Evolutionary conservation across 1,140 invertebrate genomes (phyloP).

Genomic region (Rhysida immarginata): DNA sequence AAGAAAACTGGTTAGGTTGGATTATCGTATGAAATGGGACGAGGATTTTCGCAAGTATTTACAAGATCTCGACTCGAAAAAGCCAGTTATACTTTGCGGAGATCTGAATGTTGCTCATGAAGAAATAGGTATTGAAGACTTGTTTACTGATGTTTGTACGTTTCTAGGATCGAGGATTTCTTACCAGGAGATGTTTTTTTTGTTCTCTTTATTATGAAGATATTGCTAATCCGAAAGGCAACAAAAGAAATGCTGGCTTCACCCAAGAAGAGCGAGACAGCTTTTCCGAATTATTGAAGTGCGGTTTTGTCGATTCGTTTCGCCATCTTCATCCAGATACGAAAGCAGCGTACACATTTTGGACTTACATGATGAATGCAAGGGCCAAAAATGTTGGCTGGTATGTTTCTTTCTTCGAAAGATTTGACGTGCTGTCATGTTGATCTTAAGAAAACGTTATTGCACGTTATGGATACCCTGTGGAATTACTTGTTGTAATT

Average conservation of each 20-base stretch:
- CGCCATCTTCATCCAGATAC: conserved; percentile 73
- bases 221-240: conserved; percentile 93
- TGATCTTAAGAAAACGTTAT: too few species aligned
- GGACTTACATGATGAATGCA: conserved; percentile 76
- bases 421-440: too few species aligned
- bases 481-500: too few species aligned
- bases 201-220: too few species aligned
- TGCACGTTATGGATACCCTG: too few species aligned
- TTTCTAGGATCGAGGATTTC: too few species aligned
- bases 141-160: too few species aligned
- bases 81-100: conserved; percentile 87
- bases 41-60: conserved; percentile 58
- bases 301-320: conserved; percentile 73
- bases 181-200: too few species aligned
- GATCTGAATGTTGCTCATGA: conserved; percentile 95
- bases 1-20: conserved; percentile 63
- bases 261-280: conserved; percentile 80
- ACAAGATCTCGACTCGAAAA: conserved; percentile 64
- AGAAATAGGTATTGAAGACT: conserved; percentile 76
- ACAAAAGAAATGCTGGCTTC: conserved; percentile 87
- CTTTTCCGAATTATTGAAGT: conserved; percentile 66
- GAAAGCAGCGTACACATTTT: conserved; percentile 78
- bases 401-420: too few species aligned
- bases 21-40: conserved; percentile 85
- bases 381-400: conserved; percentile 86